A percentile compares a stretch with the other conserved stretches of the same genome.
Conservation (phyloP, 30 jellyfish, hydroid and myxozoan genomes). For the Cassiopea xamachana region DNA sequence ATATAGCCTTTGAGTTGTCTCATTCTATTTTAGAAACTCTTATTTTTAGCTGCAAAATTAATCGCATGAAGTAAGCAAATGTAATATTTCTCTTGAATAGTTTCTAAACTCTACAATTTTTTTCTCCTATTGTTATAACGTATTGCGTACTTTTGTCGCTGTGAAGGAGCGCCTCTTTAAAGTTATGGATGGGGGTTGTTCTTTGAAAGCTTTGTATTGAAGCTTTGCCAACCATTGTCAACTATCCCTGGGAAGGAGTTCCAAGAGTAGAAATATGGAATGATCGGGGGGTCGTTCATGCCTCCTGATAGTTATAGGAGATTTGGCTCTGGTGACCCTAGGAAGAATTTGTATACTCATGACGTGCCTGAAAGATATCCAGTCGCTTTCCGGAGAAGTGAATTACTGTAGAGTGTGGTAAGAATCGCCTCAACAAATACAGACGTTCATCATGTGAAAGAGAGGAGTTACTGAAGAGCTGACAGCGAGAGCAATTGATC, state of each 20-base stretch:
- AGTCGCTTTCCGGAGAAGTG: conserved; percentile 79
- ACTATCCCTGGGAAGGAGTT: not conserved
- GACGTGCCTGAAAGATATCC: conserved; percentile 70
- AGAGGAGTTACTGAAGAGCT: not conserved
- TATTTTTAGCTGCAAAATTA: no score
- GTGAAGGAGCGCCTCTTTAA: no score
- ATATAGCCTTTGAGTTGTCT: no score
- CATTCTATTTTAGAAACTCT: no score
- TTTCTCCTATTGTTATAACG: no score
- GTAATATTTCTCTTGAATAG: no score
- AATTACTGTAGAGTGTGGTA: conserved; percentile 47
- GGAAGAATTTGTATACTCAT: conserved; percentile 64
- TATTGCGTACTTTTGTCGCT: no score
- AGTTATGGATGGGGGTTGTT: not conserved
- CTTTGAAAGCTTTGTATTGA: no score
- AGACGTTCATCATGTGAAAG: conserved; percentile 14
- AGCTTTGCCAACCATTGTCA: not conserved
- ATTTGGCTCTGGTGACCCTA: conserved; percentile 48
- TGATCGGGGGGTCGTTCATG: conserved; percentile 8
- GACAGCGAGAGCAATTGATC: not conserved
- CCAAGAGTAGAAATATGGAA: not conserved
- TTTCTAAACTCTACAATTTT: no score
- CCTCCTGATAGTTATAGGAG: not conserved
- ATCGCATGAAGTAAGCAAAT: no score
- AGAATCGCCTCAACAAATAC: not conserved